Conservation (phyloP, 2,113 vertebrate species). For the Trichechus manatus region DNA sequence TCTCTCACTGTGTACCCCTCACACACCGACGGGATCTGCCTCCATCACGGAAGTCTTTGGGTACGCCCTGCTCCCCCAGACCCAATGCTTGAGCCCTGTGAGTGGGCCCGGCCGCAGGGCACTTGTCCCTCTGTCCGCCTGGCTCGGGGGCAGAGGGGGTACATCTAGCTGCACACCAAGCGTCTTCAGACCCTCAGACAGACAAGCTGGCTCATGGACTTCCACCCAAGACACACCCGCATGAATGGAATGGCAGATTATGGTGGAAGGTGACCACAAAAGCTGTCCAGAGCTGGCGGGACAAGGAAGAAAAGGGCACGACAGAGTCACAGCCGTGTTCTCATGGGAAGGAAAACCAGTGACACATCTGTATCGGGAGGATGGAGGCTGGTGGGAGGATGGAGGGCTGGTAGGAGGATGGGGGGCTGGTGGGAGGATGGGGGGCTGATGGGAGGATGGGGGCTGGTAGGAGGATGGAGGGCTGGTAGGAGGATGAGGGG, state of each 20-base stretch:
- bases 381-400: too few species aligned
- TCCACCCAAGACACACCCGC: too few species aligned
- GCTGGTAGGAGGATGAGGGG: too few species aligned
- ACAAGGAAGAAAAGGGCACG: accelerated
- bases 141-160: too few species aligned
- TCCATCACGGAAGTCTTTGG: neutral
- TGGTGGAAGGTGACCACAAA: too few species aligned
- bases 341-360: accelerated
- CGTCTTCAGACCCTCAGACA: too few species aligned
- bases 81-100: accelerated
- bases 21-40: too few species aligned
- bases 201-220: accelerated
- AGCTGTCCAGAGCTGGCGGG: accelerated
- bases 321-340: neutral
- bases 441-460: too few species aligned
- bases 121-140: accelerated
- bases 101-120: accelerated
- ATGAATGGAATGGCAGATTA: accelerated
- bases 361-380: accelerated
- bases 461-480: accelerated
- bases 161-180: accelerated
- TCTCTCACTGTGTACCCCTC: accelerated
- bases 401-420: too few species aligned
- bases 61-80: neutral
- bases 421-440: too few species aligned